Evolutionary conservation across 2,888 invertebrate genomes (phyloP).

Genomic region (Stratiomys singularior): DNA sequence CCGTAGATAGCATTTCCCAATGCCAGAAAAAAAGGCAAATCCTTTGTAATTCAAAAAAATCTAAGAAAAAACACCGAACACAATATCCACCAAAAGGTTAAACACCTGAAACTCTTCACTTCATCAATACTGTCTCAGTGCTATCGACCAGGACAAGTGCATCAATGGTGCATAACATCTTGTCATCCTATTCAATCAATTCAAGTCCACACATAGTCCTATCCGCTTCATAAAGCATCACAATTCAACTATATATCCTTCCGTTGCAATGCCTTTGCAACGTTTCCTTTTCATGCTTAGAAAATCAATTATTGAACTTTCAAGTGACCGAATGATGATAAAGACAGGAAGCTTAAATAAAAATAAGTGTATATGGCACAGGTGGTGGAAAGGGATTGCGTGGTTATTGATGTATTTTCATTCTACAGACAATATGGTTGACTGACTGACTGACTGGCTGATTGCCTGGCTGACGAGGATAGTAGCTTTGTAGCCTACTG

Average conservation of each 20-base stretch:
- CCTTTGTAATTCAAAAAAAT: no score
- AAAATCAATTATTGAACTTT: conserved; percentile 49
- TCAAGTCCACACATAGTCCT: neutral
- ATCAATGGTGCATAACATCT: neutral
- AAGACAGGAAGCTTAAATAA: neutral
- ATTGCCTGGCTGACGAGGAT: neutral
- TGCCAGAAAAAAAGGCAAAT: no score
- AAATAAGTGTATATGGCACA: neutral
- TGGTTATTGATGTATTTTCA: conserved; percentile 22
- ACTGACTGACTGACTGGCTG: neutral
- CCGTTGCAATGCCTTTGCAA: conserved; percentile 23
- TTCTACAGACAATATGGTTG: conserved; percentile 16
- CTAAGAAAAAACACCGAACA: no score
- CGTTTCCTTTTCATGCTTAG: conserved; percentile 42
- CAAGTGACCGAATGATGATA: conserved; percentile 36
- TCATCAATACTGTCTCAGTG: neutral
- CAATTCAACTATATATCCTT: conserved; percentile 10
- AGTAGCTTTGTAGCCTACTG: neutral
- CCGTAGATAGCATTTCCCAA: no score
- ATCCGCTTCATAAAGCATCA: neutral
- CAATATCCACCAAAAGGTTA: no score
- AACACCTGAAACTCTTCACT: neutral
- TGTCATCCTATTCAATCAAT: neutral
- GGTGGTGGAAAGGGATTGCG: conserved; percentile 13
- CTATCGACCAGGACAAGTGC: neutral